Evolutionary conservation across 92 coral and sea anemone species (phyloP).

Genomic region (Zoanthus sansibaricus): DNA sequence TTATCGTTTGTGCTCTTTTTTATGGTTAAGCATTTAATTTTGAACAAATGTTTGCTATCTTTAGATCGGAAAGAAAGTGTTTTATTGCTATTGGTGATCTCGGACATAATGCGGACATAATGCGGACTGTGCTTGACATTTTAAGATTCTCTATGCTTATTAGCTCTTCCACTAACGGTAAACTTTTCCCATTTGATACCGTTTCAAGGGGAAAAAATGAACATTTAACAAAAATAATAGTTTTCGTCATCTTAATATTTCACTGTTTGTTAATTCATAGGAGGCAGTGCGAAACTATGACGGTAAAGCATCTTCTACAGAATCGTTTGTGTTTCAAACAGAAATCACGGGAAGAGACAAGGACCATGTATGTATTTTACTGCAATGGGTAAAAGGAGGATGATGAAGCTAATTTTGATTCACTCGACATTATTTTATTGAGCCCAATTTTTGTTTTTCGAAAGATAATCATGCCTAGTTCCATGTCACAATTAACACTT

Average conservation of each 20-base stretch:
- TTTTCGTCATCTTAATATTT: neutral
- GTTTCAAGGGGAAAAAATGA: too few species aligned
- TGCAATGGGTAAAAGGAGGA: neutral
- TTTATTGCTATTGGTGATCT: too few species aligned
- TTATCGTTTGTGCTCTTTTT: too few species aligned
- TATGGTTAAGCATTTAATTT: too few species aligned
- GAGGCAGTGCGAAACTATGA: slow-evolving; percentile 93
- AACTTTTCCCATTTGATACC: too few species aligned
- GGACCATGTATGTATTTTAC: slow-evolving; percentile 83
- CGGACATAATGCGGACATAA: too few species aligned
- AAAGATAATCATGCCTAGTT: neutral
- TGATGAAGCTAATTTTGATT: neutral
- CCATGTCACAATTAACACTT: too few species aligned
- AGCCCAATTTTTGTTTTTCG: neutral
- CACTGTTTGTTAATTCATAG: slow-evolving; percentile 27
- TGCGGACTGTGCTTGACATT: too few species aligned
- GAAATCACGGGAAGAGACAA: slow-evolving; percentile 99
- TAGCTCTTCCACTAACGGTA: too few species aligned
- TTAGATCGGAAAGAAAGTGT: too few species aligned
- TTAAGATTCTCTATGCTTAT: too few species aligned
- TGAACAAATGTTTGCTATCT: too few species aligned
- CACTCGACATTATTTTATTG: neutral
- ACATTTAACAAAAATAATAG: neutral
- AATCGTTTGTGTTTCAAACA: slow-evolving; percentile 94
- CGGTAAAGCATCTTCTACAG: slow-evolving; percentile 79